A percentile compares a stretch with the other conserved stretches of the same genome.
Conservation (phyloP, 2,797 vertebrate species). For the Spheniscus humboldti region DNA sequence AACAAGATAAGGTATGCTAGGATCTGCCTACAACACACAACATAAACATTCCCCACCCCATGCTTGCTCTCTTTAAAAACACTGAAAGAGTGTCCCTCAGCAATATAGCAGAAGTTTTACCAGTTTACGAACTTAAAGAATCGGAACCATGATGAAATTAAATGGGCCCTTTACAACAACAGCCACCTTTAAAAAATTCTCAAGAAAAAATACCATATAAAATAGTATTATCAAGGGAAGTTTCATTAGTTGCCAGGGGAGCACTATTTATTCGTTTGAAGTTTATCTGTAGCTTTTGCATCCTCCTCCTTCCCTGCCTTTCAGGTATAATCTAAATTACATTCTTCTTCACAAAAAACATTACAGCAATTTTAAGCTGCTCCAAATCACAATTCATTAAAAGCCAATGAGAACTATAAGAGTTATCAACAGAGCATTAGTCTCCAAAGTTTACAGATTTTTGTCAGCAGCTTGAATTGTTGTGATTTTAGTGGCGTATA, state of each 20-base stretch:
- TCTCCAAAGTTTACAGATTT: not conserved
- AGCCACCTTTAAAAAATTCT: not conserved
- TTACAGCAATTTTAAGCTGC: not conserved
- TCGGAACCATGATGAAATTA: not conserved
- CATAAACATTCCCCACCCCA: not conserved
- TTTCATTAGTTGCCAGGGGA: not conserved
- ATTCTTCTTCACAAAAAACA: not conserved
- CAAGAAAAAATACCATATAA: not conserved
- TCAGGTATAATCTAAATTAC: not conserved
- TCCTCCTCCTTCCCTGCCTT: not conserved
- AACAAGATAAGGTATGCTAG: not conserved
- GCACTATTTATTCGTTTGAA: not conserved
- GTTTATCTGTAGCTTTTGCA: not conserved
- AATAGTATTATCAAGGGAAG: not conserved
- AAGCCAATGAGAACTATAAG: not conserved
- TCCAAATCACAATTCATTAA: not conserved
- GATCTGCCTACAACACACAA: not conserved
- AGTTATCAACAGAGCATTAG: not conserved
- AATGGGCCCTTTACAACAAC: not conserved
- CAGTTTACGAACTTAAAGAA: not conserved
- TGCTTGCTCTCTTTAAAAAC: not conserved
- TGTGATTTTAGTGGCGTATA: not conserved
- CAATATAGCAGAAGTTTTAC: not conserved
- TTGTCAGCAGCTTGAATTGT: not conserved
- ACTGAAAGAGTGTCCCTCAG: not conserved